phyloP scores from a whole-genome alignment of 2,888 invertebrate species.

The Aradus depressus region DNA sequence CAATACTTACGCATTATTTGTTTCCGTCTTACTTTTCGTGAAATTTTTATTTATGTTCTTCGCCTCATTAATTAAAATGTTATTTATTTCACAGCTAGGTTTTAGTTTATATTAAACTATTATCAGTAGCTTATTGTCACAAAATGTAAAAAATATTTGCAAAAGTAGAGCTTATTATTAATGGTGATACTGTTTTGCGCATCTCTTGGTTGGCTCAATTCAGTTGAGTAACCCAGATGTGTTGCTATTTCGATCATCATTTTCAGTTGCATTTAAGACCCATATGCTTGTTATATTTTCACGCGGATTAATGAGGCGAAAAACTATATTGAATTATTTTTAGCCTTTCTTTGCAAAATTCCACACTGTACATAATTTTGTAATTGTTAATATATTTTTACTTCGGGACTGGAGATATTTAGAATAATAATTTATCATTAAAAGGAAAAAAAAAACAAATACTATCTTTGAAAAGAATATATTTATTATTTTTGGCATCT shows the following conservation, averaged over 20 bases:
- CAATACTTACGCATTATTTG: slow-evolving; percentile 1
- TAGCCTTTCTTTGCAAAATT: no score
- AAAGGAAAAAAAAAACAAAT: neutral
- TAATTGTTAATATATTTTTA: neutral
- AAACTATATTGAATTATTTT: no score
- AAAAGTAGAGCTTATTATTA: neutral
- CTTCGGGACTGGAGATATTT: neutral
- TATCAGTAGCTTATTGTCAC: slow-evolving; percentile 21
- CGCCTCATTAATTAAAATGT: slow-evolving; percentile 4
- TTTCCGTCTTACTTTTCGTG: neutral
- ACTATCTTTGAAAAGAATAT: neutral
- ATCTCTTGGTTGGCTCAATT: slow-evolving; percentile 28
- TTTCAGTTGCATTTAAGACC: no score
- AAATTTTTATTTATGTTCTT: slow-evolving; percentile 2
- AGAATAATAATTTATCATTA: neutral
- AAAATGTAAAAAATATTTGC: slow-evolving; percentile 2
- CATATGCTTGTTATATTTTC: no score
- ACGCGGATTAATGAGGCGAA: no score
- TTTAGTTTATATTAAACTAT: slow-evolving; percentile 26
- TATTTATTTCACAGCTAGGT: slow-evolving; percentile 17
- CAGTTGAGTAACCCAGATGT: slow-evolving; percentile 29
- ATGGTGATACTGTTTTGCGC: neutral
- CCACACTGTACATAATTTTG: no score
- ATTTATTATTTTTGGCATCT: neutral
- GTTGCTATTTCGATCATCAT: slow-evolving; percentile 16